These are phyloP conservation scores for Salvelinus fontinalis DNA, from an alignment of 2,113 vertebrate species.

Conservation along the genomic window DNA sequence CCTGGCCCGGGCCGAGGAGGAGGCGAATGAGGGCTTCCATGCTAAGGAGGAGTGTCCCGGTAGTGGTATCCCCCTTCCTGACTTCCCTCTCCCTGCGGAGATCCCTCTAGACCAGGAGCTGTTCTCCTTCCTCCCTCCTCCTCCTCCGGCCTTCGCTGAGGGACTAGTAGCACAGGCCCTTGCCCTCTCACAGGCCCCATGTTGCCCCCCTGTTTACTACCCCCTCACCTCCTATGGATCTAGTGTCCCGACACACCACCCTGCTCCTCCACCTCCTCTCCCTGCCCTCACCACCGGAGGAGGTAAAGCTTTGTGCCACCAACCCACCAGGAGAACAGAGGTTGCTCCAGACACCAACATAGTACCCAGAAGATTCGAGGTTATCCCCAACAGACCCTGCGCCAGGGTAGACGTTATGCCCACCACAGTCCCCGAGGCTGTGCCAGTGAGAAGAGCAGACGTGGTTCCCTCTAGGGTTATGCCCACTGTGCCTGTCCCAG, in stretches of 20 bases:
- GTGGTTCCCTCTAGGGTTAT: too few relatives aligned
- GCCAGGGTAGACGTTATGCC: too few relatives aligned
- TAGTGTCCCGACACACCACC: background rate
- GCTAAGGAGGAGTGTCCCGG: constrained; percentile 74
- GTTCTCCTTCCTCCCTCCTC: constrained; percentile 70
- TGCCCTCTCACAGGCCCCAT: constrained; percentile 19
- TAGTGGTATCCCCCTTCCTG: constrained; percentile 63
- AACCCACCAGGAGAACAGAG: constrained; percentile 9
- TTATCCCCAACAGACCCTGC: constrained; percentile 18
- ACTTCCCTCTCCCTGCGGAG: constrained; percentile 59
- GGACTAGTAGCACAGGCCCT: constrained; percentile 50
- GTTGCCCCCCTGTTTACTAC: constrained; percentile 21
- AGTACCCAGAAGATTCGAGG: too few relatives aligned
- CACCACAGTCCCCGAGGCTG: too few relatives aligned
- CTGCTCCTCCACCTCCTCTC: constrained; percentile 25
- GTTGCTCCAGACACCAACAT: constrained; percentile 26
- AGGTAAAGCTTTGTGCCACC: background rate
- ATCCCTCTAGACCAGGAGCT: constrained; percentile 66
- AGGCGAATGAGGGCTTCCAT: constrained; percentile 84
- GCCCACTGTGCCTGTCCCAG: too few relatives aligned
- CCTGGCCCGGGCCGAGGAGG: constrained; percentile 60
- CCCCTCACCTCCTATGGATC: constrained; percentile 15
- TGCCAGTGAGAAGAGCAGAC: too few relatives aligned
- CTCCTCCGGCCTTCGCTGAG: constrained; percentile 69
- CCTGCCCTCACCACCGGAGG: constrained; percentile 42